Conservation (phyloP, 2,797 vertebrate genomes). For the Sciurus carolinensis region DNA sequence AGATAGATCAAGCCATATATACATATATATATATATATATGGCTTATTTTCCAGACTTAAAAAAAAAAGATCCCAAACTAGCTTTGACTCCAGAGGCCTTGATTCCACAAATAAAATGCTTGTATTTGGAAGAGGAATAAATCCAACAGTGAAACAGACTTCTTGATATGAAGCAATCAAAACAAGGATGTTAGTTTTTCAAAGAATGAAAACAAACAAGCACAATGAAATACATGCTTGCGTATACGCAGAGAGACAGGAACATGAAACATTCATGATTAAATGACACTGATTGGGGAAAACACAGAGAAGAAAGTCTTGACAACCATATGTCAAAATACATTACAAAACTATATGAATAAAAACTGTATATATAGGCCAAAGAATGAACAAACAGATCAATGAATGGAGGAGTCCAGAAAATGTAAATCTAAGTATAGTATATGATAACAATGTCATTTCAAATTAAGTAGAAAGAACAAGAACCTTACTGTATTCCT, state of each 20-base stretch:
- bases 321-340: neutral
- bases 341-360: neutral
- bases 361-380: neutral
- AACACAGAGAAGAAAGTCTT: neutral
- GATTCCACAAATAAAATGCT: neutral
- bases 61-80: neutral
- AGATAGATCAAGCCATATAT: no score
- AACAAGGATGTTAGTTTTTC: neutral
- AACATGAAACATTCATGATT: neutral
- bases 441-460: neutral
- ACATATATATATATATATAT: no score
- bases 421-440: neutral
- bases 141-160: neutral
- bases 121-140: neutral
- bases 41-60: no score
- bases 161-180: neutral
- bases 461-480: neutral
- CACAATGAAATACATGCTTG: neutral
- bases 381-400: neutral
- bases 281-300: neutral
- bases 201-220: neutral
- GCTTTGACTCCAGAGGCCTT: neutral
- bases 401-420: neutral
- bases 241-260: neutral
- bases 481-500: neutral